phyloP scores from a whole-genome alignment of 2,888 invertebrate genomes.

The Beris chalybata region DNA sequence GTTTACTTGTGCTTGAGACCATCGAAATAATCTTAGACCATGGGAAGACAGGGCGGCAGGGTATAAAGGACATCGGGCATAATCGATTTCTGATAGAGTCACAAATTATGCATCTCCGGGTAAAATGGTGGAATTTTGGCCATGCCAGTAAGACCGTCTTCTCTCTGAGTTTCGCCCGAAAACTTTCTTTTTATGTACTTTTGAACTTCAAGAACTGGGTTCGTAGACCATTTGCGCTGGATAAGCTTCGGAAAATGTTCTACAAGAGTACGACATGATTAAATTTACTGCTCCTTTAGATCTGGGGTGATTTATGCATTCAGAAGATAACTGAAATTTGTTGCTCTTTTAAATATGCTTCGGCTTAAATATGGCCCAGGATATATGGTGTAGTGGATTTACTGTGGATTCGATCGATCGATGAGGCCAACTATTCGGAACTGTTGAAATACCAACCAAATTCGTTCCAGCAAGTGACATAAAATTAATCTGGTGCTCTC shows the following conservation, averaged over 20 bases:
- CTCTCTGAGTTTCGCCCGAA: conserved; percentile 20
- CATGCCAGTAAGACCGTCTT: conserved; percentile 1
- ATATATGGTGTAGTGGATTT: too few species aligned
- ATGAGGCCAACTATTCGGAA: too few species aligned
- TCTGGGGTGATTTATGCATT: conserved; percentile 23
- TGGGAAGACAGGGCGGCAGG: too few species aligned
- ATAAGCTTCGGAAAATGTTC: conserved; percentile 13
- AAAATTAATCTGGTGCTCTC: too few species aligned
- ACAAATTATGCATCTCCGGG: conserved; percentile 27
- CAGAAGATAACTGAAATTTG: conserved; percentile 14
- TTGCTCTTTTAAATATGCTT: conserved; percentile 4
- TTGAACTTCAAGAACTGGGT: not conserved
- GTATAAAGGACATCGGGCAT: conserved; percentile 20
- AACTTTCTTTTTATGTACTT: conserved; percentile 1
- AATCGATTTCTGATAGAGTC: conserved; percentile 32
- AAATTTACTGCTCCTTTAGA: conserved; percentile 23
- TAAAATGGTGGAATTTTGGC: not conserved
- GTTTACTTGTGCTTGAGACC: not conserved
- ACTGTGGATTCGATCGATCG: too few species aligned
- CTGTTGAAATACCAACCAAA: too few species aligned
- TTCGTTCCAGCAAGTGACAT: too few species aligned
- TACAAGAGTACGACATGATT: conserved; percentile 25
- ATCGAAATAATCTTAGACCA: not conserved
- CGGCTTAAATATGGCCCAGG: not conserved
- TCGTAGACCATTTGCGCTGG: not conserved